These are phyloP conservation scores for Emydoidea blandingii DNA, from an alignment of 2,797 vertebrate genomes.

Conservation along the genomic window DNA sequence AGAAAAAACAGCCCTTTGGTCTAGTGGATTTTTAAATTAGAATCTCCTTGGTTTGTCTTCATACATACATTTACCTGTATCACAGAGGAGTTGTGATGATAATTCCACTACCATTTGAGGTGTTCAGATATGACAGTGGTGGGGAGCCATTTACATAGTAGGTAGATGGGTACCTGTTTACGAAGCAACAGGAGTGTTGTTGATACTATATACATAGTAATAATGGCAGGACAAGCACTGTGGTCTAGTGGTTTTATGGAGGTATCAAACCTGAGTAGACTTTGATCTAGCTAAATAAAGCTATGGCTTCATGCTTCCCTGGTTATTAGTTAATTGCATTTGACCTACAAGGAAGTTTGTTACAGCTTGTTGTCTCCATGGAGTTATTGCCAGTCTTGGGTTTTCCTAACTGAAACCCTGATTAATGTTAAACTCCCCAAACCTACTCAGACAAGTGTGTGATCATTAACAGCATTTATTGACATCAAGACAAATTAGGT, in stretches of 20 bases:
- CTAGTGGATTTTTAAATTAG: neutral
- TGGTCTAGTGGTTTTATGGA: neutral
- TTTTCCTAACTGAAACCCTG: slow-evolving; percentile 35
- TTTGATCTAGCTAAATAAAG: slow-evolving; percentile 19
- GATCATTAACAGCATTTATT: slow-evolving; percentile 12
- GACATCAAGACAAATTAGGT: slow-evolving; percentile 2
- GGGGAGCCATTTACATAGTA: neutral
- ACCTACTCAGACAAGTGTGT: neutral
- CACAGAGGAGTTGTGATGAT: neutral
- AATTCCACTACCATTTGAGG: neutral
- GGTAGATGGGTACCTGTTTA: neutral
- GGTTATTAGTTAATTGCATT: slow-evolving; percentile 29
- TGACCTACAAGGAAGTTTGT: neutral
- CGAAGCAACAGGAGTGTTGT: neutral
- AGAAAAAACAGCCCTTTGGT: neutral
- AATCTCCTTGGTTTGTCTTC: neutral
- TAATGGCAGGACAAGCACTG: neutral
- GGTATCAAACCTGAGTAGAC: neutral
- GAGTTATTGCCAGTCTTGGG: neutral
- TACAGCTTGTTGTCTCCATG: slow-evolving; percentile 18
- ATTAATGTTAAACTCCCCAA: slow-evolving; percentile 27
- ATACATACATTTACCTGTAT: neutral
- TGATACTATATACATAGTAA: neutral
- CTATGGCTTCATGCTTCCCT: neutral
- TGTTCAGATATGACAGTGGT: neutral